Conservation (phyloP, 2,888 invertebrate species). For the Spodoptera picta region DNA sequence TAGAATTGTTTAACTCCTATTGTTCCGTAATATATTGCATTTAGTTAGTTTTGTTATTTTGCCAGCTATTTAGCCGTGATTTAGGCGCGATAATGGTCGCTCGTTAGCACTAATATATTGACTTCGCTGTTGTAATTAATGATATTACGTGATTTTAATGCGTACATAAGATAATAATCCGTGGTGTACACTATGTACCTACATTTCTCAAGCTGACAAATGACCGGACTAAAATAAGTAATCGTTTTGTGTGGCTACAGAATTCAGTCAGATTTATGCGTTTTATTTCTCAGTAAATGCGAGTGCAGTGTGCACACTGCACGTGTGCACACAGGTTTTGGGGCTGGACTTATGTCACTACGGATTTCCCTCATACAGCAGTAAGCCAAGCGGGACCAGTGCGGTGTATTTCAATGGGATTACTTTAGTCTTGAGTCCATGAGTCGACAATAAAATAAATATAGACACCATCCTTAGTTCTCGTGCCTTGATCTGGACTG, state of each 20-base stretch:
- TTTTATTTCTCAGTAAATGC: conserved; percentile 22
- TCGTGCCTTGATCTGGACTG: conserved; percentile 6
- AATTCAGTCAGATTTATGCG: conserved; percentile 11
- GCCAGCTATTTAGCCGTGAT: conserved; percentile 61
- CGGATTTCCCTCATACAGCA: conserved; percentile 29
- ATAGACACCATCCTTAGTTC: conserved; percentile 23
- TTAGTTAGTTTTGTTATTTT: conserved; percentile 60
- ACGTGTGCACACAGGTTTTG: conserved; percentile 11
- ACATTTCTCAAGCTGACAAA: conserved; percentile 26
- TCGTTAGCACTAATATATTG: conserved; percentile 61
- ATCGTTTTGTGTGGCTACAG: conserved; percentile 12
- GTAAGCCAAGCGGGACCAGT: conserved; percentile 34
- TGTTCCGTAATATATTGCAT: conserved; percentile 55
- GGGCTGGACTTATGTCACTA: conserved; percentile 24
- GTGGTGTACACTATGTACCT: not conserved
- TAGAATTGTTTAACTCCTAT: conserved; percentile 61
- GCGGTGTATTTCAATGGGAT: conserved; percentile 40
- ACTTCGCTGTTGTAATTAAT: conserved; percentile 50
- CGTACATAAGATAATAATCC: conserved; percentile 36
- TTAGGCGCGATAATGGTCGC: conserved; percentile 62
- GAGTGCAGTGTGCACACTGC: conserved; percentile 8
- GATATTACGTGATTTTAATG: conserved; percentile 49
- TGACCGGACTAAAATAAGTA: conserved; percentile 17
- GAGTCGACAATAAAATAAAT: conserved; percentile 39
- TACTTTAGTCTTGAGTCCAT: conserved; percentile 24